Percentiles rank a stretch among this genome's conserved stretches.
These are phyloP conservation scores for Tretioscincus oriximinensis DNA, from an alignment of 2,113 vertebrate species.

Conservation along the genomic window DNA sequence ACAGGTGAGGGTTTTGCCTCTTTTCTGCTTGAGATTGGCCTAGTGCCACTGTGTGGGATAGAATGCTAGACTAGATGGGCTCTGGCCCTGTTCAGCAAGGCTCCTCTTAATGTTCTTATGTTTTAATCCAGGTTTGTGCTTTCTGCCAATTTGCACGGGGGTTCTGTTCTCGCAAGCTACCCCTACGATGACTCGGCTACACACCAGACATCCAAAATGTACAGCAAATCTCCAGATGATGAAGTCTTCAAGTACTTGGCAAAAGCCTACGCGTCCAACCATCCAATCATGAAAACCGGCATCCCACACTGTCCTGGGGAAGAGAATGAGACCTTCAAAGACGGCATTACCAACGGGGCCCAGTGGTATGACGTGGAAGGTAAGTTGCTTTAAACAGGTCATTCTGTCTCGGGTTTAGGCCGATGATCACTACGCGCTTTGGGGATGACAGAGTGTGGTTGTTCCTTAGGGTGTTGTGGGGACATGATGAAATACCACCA, in stretches of 20 bases:
- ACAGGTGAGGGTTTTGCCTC: too few species aligned
- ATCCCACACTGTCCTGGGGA: conserved; percentile 80
- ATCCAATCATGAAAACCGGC: conserved; percentile 92
- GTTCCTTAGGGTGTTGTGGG: neutral
- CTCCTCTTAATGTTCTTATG: neutral
- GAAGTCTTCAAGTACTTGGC: conserved; percentile 88
- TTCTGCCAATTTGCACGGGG: conserved; percentile 93
- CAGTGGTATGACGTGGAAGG: conserved; percentile 93
- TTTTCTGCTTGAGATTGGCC: too few species aligned
- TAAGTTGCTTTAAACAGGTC: conserved; percentile 58
- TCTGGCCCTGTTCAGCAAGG: too few species aligned
- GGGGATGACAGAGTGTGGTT: too few species aligned
- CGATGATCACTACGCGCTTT: too few species aligned
- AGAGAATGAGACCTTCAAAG: conserved; percentile 79
- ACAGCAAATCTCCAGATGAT: conserved; percentile 90
- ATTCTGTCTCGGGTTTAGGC: too few species aligned
- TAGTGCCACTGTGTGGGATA: too few species aligned
- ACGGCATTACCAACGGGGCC: conserved; percentile 94
- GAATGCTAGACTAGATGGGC: too few species aligned
- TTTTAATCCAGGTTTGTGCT: conserved; percentile 85
- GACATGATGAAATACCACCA: neutral
- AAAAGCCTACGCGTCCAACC: conserved; percentile 84
- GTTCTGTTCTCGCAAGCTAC: conserved; percentile 95
- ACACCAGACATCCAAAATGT: conserved; percentile 75
- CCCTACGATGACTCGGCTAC: conserved; percentile 89